Percentiles rank a stretch among this genome's conserved stretches.
phyloP scores from a whole-genome alignment of 2,797 vertebrate genomes.

The Chrysolophus pictus region DNA sequence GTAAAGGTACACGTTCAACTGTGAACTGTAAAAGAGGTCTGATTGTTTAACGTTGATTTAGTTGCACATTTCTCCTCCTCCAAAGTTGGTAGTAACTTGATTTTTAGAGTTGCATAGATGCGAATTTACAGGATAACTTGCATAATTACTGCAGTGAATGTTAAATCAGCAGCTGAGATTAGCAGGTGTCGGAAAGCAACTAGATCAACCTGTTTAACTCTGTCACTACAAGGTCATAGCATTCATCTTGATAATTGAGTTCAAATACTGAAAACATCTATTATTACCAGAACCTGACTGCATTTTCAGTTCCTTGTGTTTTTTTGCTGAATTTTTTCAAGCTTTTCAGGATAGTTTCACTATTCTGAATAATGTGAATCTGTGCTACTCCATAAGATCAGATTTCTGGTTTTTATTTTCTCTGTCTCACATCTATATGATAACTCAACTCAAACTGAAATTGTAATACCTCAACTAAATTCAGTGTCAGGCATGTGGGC shows the following conservation, averaged over 20 bases:
- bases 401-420: not conserved
- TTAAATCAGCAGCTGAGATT: not conserved
- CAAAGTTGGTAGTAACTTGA: too few relatives aligned
- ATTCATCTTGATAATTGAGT: not conserved
- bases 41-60: too few relatives aligned
- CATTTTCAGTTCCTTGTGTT: not conserved
- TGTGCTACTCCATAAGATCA: not conserved
- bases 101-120: too few relatives aligned
- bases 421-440: not conserved
- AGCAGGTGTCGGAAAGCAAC: not conserved
- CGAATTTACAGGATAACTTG: too few relatives aligned
- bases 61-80: too few relatives aligned
- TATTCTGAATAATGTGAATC: fast-evolving
- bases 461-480: not conserved
- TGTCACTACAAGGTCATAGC: not conserved
- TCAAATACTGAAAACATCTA: not conserved
- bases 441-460: not conserved
- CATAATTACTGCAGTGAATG: too few relatives aligned
- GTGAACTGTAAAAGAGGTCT: too few relatives aligned
- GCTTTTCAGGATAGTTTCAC: not conserved
- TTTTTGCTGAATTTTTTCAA: not conserved
- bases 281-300: not conserved
- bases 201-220: not conserved
- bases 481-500: not conserved
- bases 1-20: too few relatives aligned